Conservation (phyloP, 2,113 vertebrate species). For the Sialia sialis region DNA sequence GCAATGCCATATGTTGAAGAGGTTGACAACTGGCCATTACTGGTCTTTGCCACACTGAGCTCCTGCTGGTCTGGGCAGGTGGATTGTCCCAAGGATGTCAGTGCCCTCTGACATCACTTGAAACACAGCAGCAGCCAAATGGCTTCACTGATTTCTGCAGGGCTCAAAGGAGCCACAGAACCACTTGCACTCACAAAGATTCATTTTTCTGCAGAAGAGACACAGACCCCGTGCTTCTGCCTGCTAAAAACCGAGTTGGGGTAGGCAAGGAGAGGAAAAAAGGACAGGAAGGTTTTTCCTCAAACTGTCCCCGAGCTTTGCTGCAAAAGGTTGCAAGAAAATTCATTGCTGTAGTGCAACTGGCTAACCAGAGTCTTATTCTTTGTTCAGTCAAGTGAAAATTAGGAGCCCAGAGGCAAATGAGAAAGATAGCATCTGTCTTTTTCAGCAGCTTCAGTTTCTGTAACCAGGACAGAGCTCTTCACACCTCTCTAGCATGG, state of each 20-base stretch:
- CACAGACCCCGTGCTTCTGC: rapidly evolving
- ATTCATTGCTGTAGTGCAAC: not conserved
- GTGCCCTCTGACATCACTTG: not conserved
- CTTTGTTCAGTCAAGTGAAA: not conserved
- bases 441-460: not conserved
- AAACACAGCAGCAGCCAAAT: not conserved
- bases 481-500: not conserved
- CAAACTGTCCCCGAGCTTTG: not conserved
- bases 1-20: not conserved
- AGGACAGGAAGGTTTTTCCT: not conserved
- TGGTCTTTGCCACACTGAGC: not conserved
- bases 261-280: not conserved
- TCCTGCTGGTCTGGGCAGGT: not conserved
- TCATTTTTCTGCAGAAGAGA: not conserved
- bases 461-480: not conserved
- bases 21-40: not conserved
- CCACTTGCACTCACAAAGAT: not conserved
- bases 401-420: not conserved
- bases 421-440: not conserved
- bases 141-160: not conserved
- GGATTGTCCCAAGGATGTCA: not conserved
- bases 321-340: not conserved
- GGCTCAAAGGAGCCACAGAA: not conserved
- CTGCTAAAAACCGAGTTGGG: not conserved
- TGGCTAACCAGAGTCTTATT: not conserved